A percentile compares a stretch with the other conserved stretches of the same genome.
These are phyloP conservation scores for Agrypnia vestita DNA, from an alignment of 1,140 invertebrate genomes.

Conservation along the genomic window DNA sequence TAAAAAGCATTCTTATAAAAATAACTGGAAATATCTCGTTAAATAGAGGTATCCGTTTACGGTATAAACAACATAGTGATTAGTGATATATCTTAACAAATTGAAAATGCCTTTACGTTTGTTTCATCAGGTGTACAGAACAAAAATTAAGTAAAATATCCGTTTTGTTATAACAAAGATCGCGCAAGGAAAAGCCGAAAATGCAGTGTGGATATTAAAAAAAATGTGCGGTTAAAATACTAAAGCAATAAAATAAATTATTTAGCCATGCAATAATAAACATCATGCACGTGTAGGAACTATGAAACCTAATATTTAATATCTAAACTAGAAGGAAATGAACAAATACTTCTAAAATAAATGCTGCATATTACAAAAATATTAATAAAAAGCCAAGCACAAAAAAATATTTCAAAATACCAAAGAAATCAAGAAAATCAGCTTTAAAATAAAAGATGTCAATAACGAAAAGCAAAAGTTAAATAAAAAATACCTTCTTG, in stretches of 20 bases:
- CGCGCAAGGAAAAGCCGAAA: conserved; percentile 22
- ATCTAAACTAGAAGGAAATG: too few relatives aligned
- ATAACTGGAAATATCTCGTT: not conserved
- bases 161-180: not conserved
- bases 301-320: too few relatives aligned
- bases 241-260: too few relatives aligned
- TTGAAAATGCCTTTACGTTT: conserved; percentile 59
- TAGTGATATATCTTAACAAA: conserved; percentile 24
- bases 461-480: not conserved
- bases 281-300: too few relatives aligned
- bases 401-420: too few relatives aligned
- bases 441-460: too few relatives aligned
- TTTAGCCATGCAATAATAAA: too few relatives aligned
- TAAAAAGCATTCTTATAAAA: conserved; percentile 20
- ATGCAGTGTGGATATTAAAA: conserved; percentile 13
- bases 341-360: too few relatives aligned
- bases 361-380: too few relatives aligned
- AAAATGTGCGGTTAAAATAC: too few relatives aligned
- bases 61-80: not conserved
- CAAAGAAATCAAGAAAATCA: too few relatives aligned
- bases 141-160: conserved; percentile 9
- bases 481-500: conserved; percentile 39
- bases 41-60: not conserved
- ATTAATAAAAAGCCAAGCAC: too few relatives aligned
- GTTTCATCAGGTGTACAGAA: conserved; percentile 52